A percentile compares a stretch with the other conserved stretches of the same genome.
Conservation (phyloP, 2,888 invertebrate species). For the Cotesia congregata region DNA sequence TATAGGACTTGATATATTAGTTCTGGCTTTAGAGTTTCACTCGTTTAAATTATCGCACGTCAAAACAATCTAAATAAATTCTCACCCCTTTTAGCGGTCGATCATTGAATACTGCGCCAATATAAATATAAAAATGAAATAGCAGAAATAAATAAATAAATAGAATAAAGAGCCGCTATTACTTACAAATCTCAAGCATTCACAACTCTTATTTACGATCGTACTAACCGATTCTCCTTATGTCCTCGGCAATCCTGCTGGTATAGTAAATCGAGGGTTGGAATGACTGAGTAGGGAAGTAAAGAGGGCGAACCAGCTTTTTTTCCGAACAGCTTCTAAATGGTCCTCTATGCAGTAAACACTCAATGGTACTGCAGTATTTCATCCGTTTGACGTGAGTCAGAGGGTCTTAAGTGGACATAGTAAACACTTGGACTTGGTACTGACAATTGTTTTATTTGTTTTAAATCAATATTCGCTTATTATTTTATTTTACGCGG, state of each 20-base stretch:
- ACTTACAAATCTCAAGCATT: neutral
- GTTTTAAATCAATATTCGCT: no score
- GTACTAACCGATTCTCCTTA: neutral
- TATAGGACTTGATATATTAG: conserved; percentile 39
- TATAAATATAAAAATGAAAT: conserved; percentile 1
- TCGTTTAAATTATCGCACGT: conserved; percentile 27
- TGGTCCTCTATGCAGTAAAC: conserved; percentile 55
- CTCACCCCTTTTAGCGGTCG: neutral
- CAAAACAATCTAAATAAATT: conserved; percentile 4
- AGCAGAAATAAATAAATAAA: neutral
- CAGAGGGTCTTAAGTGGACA: conserved; percentile 32
- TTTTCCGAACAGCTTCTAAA: neutral
- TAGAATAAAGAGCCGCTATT: neutral
- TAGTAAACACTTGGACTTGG: conserved; percentile 30
- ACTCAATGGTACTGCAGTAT: conserved; percentile 55
- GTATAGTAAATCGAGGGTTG: neutral
- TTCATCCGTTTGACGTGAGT: conserved; percentile 47
- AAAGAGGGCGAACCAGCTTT: neutral
- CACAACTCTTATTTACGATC: neutral
- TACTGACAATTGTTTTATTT: neutral
- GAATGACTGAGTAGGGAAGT: neutral
- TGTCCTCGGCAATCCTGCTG: neutral
- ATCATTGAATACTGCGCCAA: neutral
- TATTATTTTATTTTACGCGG: no score
- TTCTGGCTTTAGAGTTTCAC: conserved; percentile 28